These are phyloP conservation scores for Perodicticus potto DNA, from an alignment of 2,797 vertebrate species.

Conservation along the genomic window DNA sequence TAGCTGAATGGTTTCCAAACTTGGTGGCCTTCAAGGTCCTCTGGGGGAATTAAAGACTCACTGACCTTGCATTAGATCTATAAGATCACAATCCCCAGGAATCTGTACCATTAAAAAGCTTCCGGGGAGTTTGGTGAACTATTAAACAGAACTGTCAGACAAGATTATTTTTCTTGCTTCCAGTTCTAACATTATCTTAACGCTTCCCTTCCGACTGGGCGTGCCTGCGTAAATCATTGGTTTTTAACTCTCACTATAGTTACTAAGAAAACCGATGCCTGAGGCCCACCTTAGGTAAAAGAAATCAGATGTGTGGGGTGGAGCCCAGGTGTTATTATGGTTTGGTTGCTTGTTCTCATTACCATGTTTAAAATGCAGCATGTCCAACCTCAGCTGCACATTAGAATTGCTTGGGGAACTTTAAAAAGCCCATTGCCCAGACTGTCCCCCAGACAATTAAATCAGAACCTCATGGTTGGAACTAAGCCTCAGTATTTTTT, in stretches of 20 bases:
- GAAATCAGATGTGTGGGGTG: neutral
- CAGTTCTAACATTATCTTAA: neutral
- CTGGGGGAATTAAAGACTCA: neutral
- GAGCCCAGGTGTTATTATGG: neutral
- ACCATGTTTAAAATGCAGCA: slow-evolving; percentile 27
- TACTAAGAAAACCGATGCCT: neutral
- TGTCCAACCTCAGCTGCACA: neutral
- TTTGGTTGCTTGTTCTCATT: neutral
- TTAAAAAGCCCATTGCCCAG: neutral
- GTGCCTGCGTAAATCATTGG: neutral
- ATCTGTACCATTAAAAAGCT: neutral
- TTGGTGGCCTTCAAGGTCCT: neutral
- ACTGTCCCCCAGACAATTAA: neutral
- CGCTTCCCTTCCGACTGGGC: neutral
- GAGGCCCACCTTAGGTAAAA: neutral
- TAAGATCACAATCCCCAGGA: neutral
- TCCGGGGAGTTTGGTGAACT: neutral
- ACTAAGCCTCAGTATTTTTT: neutral
- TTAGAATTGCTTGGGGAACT: neutral
- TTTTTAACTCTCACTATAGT: neutral
- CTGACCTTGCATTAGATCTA: neutral
- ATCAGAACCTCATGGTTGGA: neutral
- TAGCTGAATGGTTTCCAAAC: slow-evolving; percentile 16
- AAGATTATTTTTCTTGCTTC: neutral
- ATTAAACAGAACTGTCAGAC: neutral